Evolutionary conservation across 2,888 invertebrate genomes (phyloP).

Genomic region (Pollenia angustigena): DNA sequence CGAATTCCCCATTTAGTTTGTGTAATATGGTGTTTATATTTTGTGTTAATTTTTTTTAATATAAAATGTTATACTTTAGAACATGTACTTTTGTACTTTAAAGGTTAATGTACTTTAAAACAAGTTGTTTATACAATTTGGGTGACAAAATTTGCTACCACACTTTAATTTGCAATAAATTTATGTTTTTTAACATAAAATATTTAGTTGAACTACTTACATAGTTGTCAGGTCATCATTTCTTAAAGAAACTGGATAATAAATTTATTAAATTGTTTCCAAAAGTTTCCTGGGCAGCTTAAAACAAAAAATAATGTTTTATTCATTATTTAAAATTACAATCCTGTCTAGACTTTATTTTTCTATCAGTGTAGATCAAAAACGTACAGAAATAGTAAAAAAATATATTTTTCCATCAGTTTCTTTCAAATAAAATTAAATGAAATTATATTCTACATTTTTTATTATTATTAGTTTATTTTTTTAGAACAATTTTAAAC

Average conservation of each 20-base stretch:
- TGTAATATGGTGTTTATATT: neutral
- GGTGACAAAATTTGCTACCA: conserved; percentile 25
- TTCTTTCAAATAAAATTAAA: conserved; percentile 57
- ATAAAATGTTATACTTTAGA: conserved; percentile 1
- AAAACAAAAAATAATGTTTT: neutral
- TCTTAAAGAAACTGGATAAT: neutral
- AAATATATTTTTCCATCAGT: conserved; percentile 46
- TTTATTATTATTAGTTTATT: conserved; percentile 19
- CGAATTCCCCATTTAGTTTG: conserved; percentile 22
- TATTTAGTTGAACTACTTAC: conserved; percentile 7
- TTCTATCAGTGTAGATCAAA: conserved; percentile 57
- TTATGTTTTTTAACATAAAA: neutral
- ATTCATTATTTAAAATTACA: neutral
- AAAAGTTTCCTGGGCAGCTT: neutral
- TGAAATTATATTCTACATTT: conserved; percentile 65
- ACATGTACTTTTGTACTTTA: conserved; percentile 1
- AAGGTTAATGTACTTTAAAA: conserved; percentile 44
- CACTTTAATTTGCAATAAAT: conserved; percentile 2
- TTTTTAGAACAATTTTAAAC: conserved; percentile 44
- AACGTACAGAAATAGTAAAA: neutral
- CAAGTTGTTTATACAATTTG: conserved; percentile 29
- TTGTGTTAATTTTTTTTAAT: conserved; percentile 7
- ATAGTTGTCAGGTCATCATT: neutral
- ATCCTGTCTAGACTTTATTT: neutral
- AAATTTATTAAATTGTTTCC: neutral